Evolutionary conservation across 2,113 vertebrate genomes (phyloP), one percentile per base, ranked within the genome.

Genomic region (Puma concolor): DNA sequence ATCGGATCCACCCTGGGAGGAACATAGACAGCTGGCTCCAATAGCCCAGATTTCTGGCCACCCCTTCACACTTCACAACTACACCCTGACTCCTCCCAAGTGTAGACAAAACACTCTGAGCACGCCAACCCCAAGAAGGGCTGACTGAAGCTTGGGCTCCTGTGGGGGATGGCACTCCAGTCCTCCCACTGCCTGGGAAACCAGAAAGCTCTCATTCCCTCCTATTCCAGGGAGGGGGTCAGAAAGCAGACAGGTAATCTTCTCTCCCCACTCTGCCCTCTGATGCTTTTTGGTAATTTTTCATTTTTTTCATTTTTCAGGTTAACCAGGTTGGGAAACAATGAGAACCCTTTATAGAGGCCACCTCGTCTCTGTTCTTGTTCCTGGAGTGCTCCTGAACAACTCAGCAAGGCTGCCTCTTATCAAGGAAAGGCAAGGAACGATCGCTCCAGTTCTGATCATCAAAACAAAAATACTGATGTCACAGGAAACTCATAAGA

Each of bases 391-490:
- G 4, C 16, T 83, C 66, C 72, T 41, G 15, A 84, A 23, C 16
- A 41, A 71, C 41, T 91, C 67, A 19, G 44, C 31, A 93, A 81
- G 69, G 0, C 29, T 85, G 27, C 27, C 60, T 95, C 57, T 79
- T 50, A 66, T n/a, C 84, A 84, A 83, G 80, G 72, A 88, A 91
- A 94, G 29, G 64, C 64, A 69, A 90, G 8, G 23, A 94, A 83
- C 27, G 72, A 36, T 57, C 5, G 5, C 17, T 64, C 80, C 14
- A 63, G 38, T 25, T 96, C 90, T 91, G 36, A 95, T 94, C 80
- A 90, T 25, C n/a, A 94, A 76, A 79, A 54, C n/a, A 69, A 88
- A 88, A 88, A 77, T 36, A 83, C 12, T 36, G 14, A 76, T 67
- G 60, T 60, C n/a, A n/a, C 31, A 29, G 60, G 44, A 60, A 88